Base-by-base conservation (phyloP, 2,888 invertebrate species). In the Ceriagrion tenellum region DNA sequence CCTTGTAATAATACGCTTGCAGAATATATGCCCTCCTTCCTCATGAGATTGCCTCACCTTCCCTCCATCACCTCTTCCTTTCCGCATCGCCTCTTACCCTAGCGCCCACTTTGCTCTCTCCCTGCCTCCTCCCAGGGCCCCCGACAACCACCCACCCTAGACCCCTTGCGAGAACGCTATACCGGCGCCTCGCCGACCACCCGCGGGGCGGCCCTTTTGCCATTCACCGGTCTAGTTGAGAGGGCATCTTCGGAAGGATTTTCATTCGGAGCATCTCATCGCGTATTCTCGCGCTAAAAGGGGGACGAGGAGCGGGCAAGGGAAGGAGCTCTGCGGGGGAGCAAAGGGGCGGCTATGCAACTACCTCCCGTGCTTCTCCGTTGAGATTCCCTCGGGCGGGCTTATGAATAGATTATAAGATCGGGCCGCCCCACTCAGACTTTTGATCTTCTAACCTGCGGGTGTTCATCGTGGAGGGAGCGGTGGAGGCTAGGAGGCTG, bases 351-450 rank as follows among this genome's bases (percentile, higher is more conserved):
- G n/a, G 26, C 47, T 26, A 26, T 69, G 81, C 10, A 35, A 81
- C 30, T 81, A n/a, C 81, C 81, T 81, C 81, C 81, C 35, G 13
- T n/a, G 30, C 91, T 40, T 69, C 93, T 93, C 69, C 93, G 93
- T 69, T 55, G 93, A 69, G 93, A 69, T 69, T 93, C 93, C 93
- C 93, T 55, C 93, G 69, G 63, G 91, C 91, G 91, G 69, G n/a
- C 40, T 93, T 93, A 93, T 93, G 93, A 93, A 93, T 93, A 93
- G 93, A 93, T 93, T 93, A 93, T 93, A 74, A 93, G 93, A 69
- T 59, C 63, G 91, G 63, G 91, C 91, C 91, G 63, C 91, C 91
- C 91, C 59, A 63, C 47, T 47, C 93, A 93, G 47, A 93, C 93
- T 93, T 93, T 93, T 93, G 93, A 93, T 93, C 93, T 93, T 69